Percentiles rank a stretch among this genome's conserved stretches.
These are phyloP conservation scores for Ginglymostoma cirratum DNA, from an alignment of 2,113 vertebrate species.

Conservation along the genomic window DNA sequence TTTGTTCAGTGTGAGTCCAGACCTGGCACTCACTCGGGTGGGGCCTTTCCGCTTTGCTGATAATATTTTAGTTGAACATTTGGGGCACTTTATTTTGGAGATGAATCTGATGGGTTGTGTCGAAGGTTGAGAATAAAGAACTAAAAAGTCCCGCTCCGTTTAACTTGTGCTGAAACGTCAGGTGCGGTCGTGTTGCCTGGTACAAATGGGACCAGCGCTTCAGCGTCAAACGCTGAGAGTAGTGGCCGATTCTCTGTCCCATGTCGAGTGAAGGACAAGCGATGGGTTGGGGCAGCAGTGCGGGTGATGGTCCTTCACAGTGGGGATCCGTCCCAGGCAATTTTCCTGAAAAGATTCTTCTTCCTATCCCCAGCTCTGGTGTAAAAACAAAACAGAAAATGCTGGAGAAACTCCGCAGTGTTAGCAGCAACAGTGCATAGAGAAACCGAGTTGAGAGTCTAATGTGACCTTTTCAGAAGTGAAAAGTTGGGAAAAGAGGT, in stretches of 20 bases:
- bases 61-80: not conserved
- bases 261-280: not conserved
- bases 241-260: not conserved
- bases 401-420: too few species aligned
- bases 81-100: not conserved
- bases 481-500: too few species aligned
- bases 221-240: not conserved
- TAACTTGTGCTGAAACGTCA: too few species aligned
- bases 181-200: not conserved
- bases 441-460: too few species aligned
- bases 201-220: not conserved
- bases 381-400: too few species aligned
- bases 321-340: not conserved
- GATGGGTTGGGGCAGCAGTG: not conserved
- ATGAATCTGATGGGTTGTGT: not conserved
- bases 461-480: too few species aligned
- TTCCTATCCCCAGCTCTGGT: not conserved
- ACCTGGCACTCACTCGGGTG: not conserved
- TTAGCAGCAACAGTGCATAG: too few species aligned
- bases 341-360: not conserved
- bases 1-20: not conserved
- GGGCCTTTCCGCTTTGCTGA: not conserved
- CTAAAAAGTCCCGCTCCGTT: not conserved
- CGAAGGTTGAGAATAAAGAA: not conserved
- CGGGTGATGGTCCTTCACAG: not conserved